Conservation (phyloP, 2,888 invertebrate species). For the Ichneumoninae sp. region DNA sequence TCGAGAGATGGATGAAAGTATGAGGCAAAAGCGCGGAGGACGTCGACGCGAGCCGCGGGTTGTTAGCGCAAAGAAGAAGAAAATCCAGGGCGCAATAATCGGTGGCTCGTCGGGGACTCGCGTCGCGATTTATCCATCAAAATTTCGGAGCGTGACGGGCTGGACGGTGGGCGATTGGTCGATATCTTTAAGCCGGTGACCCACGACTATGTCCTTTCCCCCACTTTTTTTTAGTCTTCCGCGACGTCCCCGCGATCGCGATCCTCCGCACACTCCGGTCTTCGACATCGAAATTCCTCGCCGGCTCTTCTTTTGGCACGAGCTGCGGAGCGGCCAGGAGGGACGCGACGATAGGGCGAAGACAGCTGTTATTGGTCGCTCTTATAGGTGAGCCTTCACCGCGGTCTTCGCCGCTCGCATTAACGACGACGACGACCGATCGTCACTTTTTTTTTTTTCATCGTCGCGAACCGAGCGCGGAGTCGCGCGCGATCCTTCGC, state of each 20-base stretch:
- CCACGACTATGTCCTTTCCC: not conserved
- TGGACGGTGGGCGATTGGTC: slow-evolving; percentile 11
- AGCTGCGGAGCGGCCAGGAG: slow-evolving; percentile 66
- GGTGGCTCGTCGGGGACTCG: slow-evolving; percentile 24
- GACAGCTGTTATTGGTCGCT: slow-evolving; percentile 73
- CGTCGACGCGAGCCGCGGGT: slow-evolving; percentile 5
- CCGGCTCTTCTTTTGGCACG: slow-evolving; percentile 73
- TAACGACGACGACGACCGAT: slow-evolving; percentile 36
- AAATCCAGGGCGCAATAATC: slow-evolving; percentile 60
- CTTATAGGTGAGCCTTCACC: slow-evolving; percentile 58
- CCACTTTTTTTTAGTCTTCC: not conserved
- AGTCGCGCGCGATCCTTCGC: slow-evolving; percentile 35
- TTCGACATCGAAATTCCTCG: slow-evolving; percentile 44
- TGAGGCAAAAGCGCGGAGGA: slow-evolving; percentile 13
- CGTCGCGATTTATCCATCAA: slow-evolving; percentile 50
- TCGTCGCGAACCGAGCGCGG: slow-evolving; percentile 24
- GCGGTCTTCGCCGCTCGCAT: slow-evolving; percentile 72
- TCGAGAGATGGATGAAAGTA: slow-evolving; percentile 53
- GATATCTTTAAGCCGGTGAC: not conserved
- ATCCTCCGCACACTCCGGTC: slow-evolving; percentile 1
- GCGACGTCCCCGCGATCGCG: not conserved
- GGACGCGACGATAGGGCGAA: slow-evolving; percentile 49
- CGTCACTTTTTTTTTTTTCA: slow-evolving; percentile 28
- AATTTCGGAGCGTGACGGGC: slow-evolving; percentile 49
- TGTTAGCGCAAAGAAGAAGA: slow-evolving; percentile 23